Evolutionary conservation across 2,113 vertebrate genomes (phyloP), one percentile per base, ranked within the genome.

Genomic region (Sapajus apella): DNA sequence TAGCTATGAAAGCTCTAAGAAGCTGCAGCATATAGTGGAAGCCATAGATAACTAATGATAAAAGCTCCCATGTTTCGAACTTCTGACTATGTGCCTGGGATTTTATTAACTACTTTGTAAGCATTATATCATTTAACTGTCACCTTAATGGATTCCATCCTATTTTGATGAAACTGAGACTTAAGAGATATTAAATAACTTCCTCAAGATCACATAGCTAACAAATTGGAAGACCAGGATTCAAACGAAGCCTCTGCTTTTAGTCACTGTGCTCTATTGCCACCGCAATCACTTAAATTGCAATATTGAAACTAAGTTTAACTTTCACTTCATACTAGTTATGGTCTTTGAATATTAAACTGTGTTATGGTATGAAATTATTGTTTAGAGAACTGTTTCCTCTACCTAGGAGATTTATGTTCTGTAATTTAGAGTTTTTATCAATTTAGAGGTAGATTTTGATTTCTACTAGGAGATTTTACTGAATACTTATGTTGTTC

Each of bases 21-120:
- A 82, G 68, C n/a, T 70, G 8, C 55, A 86, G 11, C 55, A 27
- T 84, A 27, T 35, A 77, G 4, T 72, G 30, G n/a, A 89, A 83
- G 25, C 23, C 45, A 73, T 84, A 88, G 55, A 25, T 35, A 52
- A 17, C 32, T 83, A 79, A 30, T 91, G 82, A 76, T 77, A 96
- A 66, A 92, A 96, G 11, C 45, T 85, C 47, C 6, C 5, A 43
- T 81, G 21, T 37, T 95, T 93, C 61, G 35, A 93, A 61, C 17
- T 95, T 20, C 82, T 52, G 32, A 58, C 80, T 70, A 4, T 90
- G 32, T 56, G 27, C 73, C 6, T 43, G 47, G 61, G 12, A 90
- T 95, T 93, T 79, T 83, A 45, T 86, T 95, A 68, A 81, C 37
- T 20, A n/a, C 21, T 89, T 88, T 87, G 61, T 73, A 87, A 90